A percentile compares a stretch with the other conserved stretches of the same genome.
Evolutionary conservation across 2,113 vertebrate genomes (phyloP).

Genomic region (Pteruthius melanotis): DNA sequence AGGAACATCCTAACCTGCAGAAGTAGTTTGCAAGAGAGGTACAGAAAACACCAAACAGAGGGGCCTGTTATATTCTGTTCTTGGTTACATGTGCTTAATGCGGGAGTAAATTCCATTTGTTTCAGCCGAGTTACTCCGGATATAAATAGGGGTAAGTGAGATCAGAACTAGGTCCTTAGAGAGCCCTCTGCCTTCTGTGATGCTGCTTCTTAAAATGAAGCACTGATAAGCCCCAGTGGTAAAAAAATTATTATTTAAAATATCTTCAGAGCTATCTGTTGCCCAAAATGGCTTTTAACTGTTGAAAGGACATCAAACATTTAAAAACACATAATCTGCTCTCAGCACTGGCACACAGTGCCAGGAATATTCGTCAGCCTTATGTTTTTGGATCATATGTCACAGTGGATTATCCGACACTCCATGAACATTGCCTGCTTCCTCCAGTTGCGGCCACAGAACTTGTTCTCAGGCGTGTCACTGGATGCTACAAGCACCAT

Average conservation of each 20-base stretch:
- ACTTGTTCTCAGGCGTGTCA: slow-evolving; percentile 21
- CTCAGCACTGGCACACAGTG: not conserved
- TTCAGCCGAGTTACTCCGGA: not conserved
- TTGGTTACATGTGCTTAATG: not conserved
- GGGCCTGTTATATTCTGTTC: slow-evolving; percentile 5
- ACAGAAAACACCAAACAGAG: slow-evolving; percentile 35
- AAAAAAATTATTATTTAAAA: slow-evolving; percentile 41
- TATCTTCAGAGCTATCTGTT: slow-evolving; percentile 53
- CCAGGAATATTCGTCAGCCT: slow-evolving; percentile 59
- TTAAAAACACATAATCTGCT: slow-evolving; percentile 42
- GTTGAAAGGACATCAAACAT: slow-evolving; percentile 61
- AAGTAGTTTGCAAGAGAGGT: slow-evolving; percentile 23
- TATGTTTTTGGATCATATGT: slow-evolving; percentile 34
- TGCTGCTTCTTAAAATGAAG: slow-evolving; percentile 40
- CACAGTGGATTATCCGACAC: not conserved
- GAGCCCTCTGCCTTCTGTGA: slow-evolving; percentile 37
- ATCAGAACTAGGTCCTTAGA: slow-evolving; percentile 33
- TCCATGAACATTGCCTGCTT: slow-evolving; percentile 7
- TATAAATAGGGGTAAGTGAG: slow-evolving; percentile 33
- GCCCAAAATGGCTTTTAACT: slow-evolving; percentile 63
- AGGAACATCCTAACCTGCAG: not conserved
- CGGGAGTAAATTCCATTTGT: slow-evolving; percentile 50
- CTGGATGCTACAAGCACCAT: not conserved
- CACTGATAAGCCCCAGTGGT: slow-evolving; percentile 11
- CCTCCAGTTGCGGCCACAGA: not conserved